These are phyloP conservation scores for Melikaiella ostensackeni DNA, from an alignment of 2,888 invertebrate genomes.

Conservation along the genomic window DNA sequence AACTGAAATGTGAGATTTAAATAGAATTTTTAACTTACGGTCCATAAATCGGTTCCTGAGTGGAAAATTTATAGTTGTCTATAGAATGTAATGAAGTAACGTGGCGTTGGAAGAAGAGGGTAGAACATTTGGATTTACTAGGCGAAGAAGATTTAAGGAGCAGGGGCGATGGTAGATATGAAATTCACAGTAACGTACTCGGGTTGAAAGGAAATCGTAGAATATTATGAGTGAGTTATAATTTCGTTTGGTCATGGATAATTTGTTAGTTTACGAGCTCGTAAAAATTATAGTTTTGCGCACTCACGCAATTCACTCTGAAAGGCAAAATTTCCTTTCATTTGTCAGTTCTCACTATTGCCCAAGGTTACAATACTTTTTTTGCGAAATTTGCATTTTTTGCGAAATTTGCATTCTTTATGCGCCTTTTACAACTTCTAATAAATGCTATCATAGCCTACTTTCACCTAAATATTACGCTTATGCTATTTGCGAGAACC, in stretches of 20 bases:
- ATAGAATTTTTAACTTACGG: neutral
- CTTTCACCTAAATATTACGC: neutral
- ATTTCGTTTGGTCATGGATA: conserved; percentile 45
- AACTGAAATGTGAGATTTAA: neutral
- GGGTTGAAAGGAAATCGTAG: conserved; percentile 5
- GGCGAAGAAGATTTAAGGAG: neutral
- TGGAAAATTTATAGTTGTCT: conserved; percentile 1
- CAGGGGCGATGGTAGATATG: neutral
- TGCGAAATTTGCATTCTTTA: neutral
- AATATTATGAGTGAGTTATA: conserved; percentile 25
- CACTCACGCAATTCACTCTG: neutral
- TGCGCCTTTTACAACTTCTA: neutral
- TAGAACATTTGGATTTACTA: neutral
- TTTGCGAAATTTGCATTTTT: neutral
- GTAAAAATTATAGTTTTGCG: conserved; percentile 32
- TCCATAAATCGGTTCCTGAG: neutral
- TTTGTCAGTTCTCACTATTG: conserved; percentile 15
- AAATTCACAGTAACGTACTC: conserved; percentile 1
- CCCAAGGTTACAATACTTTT: neutral
- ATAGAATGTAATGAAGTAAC: neutral
- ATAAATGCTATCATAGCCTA: neutral
- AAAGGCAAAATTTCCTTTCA: conserved; percentile 2
- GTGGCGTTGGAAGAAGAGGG: neutral
- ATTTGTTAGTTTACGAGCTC: conserved; percentile 46
- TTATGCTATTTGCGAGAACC: neutral